Conservation (phyloP, 2,888 invertebrate genomes). For the Apotomis turbidana region DNA sequence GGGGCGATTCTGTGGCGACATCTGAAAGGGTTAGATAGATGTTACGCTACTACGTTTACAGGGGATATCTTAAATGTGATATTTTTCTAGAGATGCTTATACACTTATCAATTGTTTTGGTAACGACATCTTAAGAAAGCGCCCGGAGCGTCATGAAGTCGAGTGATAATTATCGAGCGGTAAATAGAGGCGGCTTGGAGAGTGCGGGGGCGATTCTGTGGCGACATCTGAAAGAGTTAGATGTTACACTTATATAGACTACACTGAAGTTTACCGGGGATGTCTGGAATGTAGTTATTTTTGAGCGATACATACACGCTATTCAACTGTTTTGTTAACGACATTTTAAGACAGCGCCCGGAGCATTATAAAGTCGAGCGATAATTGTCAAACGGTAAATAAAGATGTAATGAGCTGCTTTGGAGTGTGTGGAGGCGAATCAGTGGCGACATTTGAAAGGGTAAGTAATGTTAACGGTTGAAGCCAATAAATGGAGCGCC, state of each 20-base stretch:
- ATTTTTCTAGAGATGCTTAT: no score
- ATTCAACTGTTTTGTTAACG: no score
- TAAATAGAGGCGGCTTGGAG: background rate
- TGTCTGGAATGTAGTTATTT: no score
- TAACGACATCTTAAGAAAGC: background rate
- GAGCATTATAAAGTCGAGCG: constrained; percentile 61
- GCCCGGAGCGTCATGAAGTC: constrained; percentile 67
- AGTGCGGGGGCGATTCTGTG: background rate
- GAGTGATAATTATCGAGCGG: constrained; percentile 34
- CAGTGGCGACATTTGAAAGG: no score
- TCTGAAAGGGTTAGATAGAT: background rate
- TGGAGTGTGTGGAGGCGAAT: background rate
- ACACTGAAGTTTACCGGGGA: no score
- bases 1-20: background rate
- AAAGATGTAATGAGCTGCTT: background rate
- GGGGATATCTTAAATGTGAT: no score
- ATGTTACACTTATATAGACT: no score
- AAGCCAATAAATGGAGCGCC: no score
- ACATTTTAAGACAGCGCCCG: constrained; percentile 47
- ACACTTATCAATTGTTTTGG: no score
- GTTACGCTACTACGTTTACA: no score
- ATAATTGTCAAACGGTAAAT: constrained; percentile 31
- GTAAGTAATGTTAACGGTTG: no score
- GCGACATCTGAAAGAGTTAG: background rate
- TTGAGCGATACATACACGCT: no score